Evolutionary conservation across 2,888 invertebrate genomes (phyloP).

Genomic region (Synergus laeviventris): DNA sequence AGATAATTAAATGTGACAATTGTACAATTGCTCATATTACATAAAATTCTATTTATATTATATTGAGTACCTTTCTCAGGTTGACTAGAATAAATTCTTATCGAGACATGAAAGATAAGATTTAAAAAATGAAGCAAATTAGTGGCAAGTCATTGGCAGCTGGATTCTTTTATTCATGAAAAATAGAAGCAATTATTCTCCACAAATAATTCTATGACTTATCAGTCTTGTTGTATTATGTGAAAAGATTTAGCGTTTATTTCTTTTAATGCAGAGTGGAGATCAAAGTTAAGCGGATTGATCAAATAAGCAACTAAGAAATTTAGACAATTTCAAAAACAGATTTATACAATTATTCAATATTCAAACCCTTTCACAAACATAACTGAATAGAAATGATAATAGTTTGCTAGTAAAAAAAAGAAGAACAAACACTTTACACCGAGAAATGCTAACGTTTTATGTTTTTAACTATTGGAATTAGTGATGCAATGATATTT

Average conservation of each 20-base stretch:
- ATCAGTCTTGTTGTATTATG: slow-evolving; percentile 35
- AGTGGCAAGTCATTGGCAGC: slow-evolving; percentile 18
- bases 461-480: slow-evolving; percentile 1
- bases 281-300: slow-evolving; percentile 36
- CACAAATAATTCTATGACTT: slow-evolving; percentile 27
- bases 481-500: slow-evolving; percentile 3
- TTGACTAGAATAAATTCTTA: slow-evolving; percentile 8
- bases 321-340: background rate
- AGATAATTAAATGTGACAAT: slow-evolving; percentile 10
- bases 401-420: background rate
- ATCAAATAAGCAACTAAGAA: background rate
- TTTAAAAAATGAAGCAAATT: slow-evolving; percentile 4
- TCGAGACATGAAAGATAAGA: background rate
- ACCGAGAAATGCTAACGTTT: background rate
- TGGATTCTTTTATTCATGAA: background rate
- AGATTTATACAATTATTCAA: background rate
- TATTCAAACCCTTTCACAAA: background rate
- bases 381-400: background rate
- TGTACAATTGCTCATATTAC: slow-evolving; percentile 29
- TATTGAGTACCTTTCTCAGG: background rate
- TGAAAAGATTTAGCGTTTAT: background rate
- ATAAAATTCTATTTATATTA: background rate
- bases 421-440: background rate
- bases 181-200: slow-evolving; percentile 15
- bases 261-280: slow-evolving; percentile 28